Conservation (phyloP, 2,113 vertebrate genomes). For the Phodopus roborovskii region DNA sequence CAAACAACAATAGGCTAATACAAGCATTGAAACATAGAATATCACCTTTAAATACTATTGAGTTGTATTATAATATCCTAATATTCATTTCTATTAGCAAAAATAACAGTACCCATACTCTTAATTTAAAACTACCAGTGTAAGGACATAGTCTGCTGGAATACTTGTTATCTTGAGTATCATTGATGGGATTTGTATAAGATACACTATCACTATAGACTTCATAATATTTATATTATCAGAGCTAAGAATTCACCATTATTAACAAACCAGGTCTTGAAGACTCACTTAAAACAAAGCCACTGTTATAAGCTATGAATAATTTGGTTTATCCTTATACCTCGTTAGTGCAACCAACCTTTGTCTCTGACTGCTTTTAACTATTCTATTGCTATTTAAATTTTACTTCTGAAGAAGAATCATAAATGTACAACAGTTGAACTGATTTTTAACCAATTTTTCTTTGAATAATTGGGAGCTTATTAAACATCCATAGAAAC, state of each 20-base stretch:
- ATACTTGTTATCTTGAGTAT: background rate
- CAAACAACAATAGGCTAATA: background rate
- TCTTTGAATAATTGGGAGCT: background rate
- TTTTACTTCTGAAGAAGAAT: background rate
- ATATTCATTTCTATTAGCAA: background rate
- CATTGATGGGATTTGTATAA: background rate
- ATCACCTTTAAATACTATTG: background rate
- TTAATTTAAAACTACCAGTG: background rate
- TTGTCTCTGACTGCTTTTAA: background rate
- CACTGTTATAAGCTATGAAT: background rate
- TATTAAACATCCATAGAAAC: background rate
- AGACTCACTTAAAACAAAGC: background rate
- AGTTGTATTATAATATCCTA: background rate
- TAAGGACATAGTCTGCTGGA: background rate
- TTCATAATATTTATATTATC: background rate
- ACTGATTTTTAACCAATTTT: background rate
- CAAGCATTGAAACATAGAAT: background rate
- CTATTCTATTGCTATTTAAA: background rate
- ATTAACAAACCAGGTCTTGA: background rate
- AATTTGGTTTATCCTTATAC: background rate
- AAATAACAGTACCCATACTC: background rate
- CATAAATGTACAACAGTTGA: background rate
- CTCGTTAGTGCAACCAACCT: background rate
- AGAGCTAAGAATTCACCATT: background rate
- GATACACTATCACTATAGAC: background rate